Evolutionary conservation across 2,113 vertebrate species (phyloP).

Genomic region (Eretmochelys imbricata): DNA sequence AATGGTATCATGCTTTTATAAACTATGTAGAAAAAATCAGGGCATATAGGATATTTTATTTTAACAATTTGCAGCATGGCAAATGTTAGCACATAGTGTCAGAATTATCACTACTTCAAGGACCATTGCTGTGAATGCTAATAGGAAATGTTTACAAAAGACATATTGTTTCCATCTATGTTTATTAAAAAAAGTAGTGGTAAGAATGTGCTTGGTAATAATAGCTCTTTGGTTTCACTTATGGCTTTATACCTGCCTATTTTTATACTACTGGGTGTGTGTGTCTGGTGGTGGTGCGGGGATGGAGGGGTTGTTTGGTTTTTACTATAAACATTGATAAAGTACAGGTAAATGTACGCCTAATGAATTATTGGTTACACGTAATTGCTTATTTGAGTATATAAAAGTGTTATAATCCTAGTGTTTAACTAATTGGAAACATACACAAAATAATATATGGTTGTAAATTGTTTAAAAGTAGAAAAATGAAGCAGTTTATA

Average conservation of each 20-base stretch:
- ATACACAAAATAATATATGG: conserved; percentile 12
- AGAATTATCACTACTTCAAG: neutral
- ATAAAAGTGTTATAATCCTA: conserved; percentile 20
- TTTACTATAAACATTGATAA: neutral
- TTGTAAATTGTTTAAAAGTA: conserved; percentile 1
- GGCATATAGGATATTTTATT: neutral
- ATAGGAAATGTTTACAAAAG: neutral
- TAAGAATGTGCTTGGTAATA: neutral
- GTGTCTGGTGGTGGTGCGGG: too few species aligned
- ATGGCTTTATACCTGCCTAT: neutral
- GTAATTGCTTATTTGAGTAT: neutral
- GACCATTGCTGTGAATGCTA: neutral
- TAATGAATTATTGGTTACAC: conserved; percentile 26
- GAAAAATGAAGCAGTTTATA: neutral
- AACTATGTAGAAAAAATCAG: neutral
- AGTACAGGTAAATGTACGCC: neutral
- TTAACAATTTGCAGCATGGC: neutral
- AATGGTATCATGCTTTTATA: neutral
- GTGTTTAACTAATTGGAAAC: conserved; percentile 18
- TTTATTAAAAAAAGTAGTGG: neutral
- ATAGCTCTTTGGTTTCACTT: neutral
- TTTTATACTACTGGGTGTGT: neutral
- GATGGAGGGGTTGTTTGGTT: neutral
- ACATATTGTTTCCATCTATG: neutral
- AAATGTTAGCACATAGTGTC: neutral